These are phyloP conservation scores for Cephonodes hylas DNA, from an alignment of 2,888 invertebrate genomes.

Conservation along the genomic window DNA sequence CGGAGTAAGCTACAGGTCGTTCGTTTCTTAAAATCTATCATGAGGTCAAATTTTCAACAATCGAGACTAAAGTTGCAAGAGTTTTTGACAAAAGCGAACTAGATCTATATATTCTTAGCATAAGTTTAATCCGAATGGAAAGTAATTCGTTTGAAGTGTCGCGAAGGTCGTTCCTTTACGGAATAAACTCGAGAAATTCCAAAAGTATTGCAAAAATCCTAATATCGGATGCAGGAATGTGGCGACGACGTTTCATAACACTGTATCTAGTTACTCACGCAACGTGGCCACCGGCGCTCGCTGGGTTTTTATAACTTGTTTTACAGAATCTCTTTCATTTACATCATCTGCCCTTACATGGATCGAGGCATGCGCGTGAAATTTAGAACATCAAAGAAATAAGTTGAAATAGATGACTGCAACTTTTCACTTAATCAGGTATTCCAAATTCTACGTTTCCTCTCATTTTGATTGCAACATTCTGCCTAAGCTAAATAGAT, in stretches of 20 bases:
- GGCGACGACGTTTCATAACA: background rate
- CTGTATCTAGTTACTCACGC: constrained; percentile 3
- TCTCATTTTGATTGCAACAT: too few relatives aligned
- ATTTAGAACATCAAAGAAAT: background rate
- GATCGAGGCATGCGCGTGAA: background rate
- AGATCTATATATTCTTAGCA: background rate
- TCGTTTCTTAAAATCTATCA: too few relatives aligned
- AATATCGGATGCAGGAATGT: constrained; percentile 8
- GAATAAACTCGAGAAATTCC: constrained; percentile 1
- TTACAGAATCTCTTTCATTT: background rate
- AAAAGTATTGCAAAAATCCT: constrained; percentile 8
- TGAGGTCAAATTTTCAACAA: too few relatives aligned
- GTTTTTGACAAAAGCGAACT: background rate
- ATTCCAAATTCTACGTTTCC: too few relatives aligned
- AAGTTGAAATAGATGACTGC: too few relatives aligned
- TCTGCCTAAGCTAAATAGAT: too few relatives aligned
- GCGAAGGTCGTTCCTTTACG: background rate
- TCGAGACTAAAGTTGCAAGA: background rate
- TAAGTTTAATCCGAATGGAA: background rate
- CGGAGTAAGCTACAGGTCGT: too few relatives aligned
- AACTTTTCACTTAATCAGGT: too few relatives aligned
- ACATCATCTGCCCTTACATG: background rate
- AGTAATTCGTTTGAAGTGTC: background rate
- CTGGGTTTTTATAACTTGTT: background rate
- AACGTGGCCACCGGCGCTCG: background rate